phyloP scores from a whole-genome alignment of 2,888 invertebrate genomes.

The Netelia fuscicornis region DNA sequence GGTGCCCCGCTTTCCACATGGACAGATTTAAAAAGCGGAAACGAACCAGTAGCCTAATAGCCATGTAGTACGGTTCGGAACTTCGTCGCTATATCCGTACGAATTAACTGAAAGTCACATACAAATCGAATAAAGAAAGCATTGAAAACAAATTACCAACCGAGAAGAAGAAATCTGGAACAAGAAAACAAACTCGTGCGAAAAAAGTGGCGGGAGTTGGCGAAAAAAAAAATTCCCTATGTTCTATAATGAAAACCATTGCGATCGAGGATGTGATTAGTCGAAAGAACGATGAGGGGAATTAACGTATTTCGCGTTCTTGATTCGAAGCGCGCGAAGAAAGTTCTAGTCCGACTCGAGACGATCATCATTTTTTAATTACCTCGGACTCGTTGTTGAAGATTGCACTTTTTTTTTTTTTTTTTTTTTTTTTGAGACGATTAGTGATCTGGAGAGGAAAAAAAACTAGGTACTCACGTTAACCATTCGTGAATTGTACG shows the following conservation, averaged over 20 bases:
- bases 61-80: neutral
- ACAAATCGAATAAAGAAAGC: too few species aligned
- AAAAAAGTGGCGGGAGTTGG: too few species aligned
- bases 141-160: too few species aligned
- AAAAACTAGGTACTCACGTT: constrained; percentile 56
- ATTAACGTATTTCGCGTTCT: constrained; percentile 22
- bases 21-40: constrained; percentile 63
- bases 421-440: neutral
- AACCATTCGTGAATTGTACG: constrained; percentile 63
- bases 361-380: neutral
- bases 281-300: constrained; percentile 7
- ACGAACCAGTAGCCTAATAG: constrained; percentile 11
- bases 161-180: too few species aligned
- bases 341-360: constrained; percentile 37
- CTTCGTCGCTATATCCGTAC: too few species aligned
- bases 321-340: constrained; percentile 32
- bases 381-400: neutral
- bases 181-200: too few species aligned
- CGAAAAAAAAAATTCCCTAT: neutral
- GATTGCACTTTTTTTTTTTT: neutral
- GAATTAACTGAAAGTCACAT: too few species aligned
- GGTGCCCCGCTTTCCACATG: constrained; percentile 52
- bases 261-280: neutral
- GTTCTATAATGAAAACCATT: neutral
- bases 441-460: neutral